phyloP scores from a whole-genome alignment of 2,888 invertebrate genomes.

The Spialia ferax region DNA sequence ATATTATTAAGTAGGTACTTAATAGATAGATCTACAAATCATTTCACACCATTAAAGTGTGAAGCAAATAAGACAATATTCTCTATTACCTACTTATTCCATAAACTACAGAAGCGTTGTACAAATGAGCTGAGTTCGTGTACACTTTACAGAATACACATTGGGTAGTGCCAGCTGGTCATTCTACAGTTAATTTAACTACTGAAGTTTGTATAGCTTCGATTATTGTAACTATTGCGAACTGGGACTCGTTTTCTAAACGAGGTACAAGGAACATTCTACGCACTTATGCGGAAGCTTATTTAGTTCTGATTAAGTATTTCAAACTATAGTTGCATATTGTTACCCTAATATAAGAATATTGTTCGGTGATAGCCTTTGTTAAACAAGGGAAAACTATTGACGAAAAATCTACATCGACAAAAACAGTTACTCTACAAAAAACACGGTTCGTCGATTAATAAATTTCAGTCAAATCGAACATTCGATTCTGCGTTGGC shows the following conservation, averaged over 20 bases:
- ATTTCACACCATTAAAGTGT: too few species aligned
- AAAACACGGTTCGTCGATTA: background rate
- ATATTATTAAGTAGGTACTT: too few species aligned
- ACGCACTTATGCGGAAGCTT: background rate
- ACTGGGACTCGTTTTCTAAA: background rate
- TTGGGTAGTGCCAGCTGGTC: slow-evolving; percentile 10
- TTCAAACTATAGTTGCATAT: background rate
- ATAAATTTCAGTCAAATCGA: slow-evolving; percentile 4
- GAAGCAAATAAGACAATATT: background rate
- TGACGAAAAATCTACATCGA: background rate
- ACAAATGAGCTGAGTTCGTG: background rate
- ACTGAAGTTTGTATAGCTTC: slow-evolving; percentile 3
- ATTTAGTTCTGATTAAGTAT: background rate
- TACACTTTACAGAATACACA: slow-evolving; percentile 6
- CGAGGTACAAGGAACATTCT: background rate
- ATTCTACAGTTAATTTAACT: slow-evolving; percentile 18
- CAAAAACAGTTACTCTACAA: background rate
- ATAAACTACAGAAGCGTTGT: background rate
- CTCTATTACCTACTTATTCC: background rate
- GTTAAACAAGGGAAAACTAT: background rate
- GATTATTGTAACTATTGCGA: slow-evolving; percentile 1
- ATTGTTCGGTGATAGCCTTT: background rate
- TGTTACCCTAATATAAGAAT: too few species aligned
- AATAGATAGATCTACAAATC: too few species aligned
- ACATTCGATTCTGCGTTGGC: background rate